These are phyloP conservation scores for Protobothrops mucrosquamatus DNA, from an alignment of 2,113 vertebrate species.

Conservation along the genomic window DNA sequence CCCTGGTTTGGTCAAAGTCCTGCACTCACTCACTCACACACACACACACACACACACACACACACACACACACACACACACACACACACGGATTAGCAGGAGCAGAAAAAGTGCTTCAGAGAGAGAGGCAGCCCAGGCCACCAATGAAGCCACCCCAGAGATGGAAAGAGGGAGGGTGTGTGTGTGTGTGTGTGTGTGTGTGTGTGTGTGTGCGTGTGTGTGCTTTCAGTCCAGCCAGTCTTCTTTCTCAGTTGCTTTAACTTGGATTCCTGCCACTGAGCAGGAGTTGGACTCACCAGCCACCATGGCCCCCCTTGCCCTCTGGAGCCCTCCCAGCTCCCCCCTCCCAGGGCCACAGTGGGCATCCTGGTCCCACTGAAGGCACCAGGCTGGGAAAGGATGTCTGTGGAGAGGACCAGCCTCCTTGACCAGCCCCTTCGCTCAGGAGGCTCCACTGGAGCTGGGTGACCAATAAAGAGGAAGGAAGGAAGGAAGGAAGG, in stretches of 20 bases:
- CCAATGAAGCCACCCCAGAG: background rate
- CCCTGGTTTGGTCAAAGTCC: too few species aligned
- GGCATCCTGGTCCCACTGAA: background rate
- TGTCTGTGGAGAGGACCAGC: background rate
- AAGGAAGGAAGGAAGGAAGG: background rate
- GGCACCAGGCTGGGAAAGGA: background rate
- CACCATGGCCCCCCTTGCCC: background rate
- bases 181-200: too few species aligned
- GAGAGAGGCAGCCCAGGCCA: too few species aligned
- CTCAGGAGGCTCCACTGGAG: background rate
- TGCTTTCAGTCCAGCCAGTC: too few species aligned
- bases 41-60: too few species aligned
- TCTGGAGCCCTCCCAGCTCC: background rate
- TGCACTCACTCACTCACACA: too few species aligned
- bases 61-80: too few species aligned
- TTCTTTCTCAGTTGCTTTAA: background rate
- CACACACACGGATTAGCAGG: background rate
- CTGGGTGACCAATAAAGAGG: background rate
- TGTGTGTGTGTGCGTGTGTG: too few species aligned
- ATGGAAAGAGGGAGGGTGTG: background rate
- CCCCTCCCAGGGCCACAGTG: background rate
- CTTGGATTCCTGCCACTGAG: background rate
- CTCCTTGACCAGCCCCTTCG: background rate
- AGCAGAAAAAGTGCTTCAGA: background rate
- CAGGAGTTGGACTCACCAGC: background rate